Percentiles rank a stretch among this genome's conserved stretches.
These are phyloP conservation scores for Tenthredo scrophulariae DNA, from an alignment of 2,888 invertebrate genomes.

Conservation along the genomic window DNA sequence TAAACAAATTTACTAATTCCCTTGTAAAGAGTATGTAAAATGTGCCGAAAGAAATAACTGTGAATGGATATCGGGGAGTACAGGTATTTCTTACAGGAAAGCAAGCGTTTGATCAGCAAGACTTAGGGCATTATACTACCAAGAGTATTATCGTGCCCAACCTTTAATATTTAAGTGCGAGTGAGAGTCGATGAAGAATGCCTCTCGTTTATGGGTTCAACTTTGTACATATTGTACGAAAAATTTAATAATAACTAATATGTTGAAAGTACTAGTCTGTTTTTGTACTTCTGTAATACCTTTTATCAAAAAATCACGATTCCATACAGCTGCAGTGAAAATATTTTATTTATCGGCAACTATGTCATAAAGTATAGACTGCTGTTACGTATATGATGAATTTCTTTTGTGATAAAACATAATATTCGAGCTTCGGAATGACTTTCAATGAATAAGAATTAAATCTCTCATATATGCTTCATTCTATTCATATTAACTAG, in stretches of 20 bases:
- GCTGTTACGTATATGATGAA: slow-evolving; percentile 25
- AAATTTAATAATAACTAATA: slow-evolving; percentile 72
- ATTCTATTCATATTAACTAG: slow-evolving; percentile 6
- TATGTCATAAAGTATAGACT: slow-evolving; percentile 31
- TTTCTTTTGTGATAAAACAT: slow-evolving; percentile 49
- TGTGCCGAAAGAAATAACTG: slow-evolving; percentile 54
- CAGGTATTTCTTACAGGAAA: slow-evolving; percentile 74
- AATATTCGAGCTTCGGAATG: slow-evolving; percentile 38
- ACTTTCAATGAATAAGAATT: slow-evolving; percentile 50
- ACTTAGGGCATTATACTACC: slow-evolving; percentile 78
- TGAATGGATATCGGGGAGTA: slow-evolving; percentile 74
- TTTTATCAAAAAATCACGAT: slow-evolving; percentile 56
- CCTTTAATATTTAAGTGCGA: slow-evolving; percentile 78
- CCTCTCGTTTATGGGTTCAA: slow-evolving; percentile 77
- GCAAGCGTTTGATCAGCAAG: slow-evolving; percentile 77
- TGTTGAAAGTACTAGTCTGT: slow-evolving; percentile 77
- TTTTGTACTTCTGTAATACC: slow-evolving; percentile 72
- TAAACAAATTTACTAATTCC: background rate
- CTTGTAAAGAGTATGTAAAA: background rate
- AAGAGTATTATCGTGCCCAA: slow-evolving; percentile 78
- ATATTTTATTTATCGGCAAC: slow-evolving; percentile 53
- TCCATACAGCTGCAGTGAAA: slow-evolving; percentile 58
- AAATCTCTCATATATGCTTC: slow-evolving; percentile 12
- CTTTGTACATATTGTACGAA: slow-evolving; percentile 76
- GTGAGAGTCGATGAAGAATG: slow-evolving; percentile 74